Evolutionary conservation across 1,140 invertebrate species (phyloP), one percentile per base, ranked within the genome.

Genomic region (Xylocopa sonorina): DNA sequence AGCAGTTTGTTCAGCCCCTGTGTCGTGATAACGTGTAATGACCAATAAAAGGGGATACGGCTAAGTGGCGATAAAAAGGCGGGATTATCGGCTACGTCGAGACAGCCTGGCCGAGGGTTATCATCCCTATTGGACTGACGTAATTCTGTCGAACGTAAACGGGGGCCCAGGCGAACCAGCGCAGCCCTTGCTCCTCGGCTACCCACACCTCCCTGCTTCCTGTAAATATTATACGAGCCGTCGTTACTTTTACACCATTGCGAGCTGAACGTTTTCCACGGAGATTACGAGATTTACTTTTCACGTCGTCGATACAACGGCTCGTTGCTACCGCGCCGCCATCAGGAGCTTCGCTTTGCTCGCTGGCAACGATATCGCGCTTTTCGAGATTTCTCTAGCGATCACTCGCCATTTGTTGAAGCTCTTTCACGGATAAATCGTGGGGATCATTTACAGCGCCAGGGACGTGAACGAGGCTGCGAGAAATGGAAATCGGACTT

Each of bases 21-120:
- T 46, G 64, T 21, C 34, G 60, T 48, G 66, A 71, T 80, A 80
- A 66, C 72, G 78, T 60, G 58, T 60, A 67, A 69, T 69, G 78
- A 80, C 78, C 64, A 62, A 51, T 46, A 46, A 74, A 66, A 67
- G 43, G 21, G 62, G 78, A 55, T 80, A 80, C 62, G 43, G 16
- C 60, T 76, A 80, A 82, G 58, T 75, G 69, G 64, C 43, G 71
- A 62, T 82, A 82, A 83, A 80, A 66, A 71, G 78, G 55, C 27
- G 27, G 68, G 72, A 76, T 83, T 75, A 71, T 75, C 78, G 71
- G 50, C 5, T 64, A 46, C 57, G 51, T 3, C 29, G 27, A 32
- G 57, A 48, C 48, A 29, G 9, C 48, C 24, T n/a, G n/a, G 43
- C n/a, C 18, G 18, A 53, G 48, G 50, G 12, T 75, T 80, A 68